Base-by-base conservation (phyloP, 2,797 vertebrate genomes). In the Pangasius macronema region DNA sequence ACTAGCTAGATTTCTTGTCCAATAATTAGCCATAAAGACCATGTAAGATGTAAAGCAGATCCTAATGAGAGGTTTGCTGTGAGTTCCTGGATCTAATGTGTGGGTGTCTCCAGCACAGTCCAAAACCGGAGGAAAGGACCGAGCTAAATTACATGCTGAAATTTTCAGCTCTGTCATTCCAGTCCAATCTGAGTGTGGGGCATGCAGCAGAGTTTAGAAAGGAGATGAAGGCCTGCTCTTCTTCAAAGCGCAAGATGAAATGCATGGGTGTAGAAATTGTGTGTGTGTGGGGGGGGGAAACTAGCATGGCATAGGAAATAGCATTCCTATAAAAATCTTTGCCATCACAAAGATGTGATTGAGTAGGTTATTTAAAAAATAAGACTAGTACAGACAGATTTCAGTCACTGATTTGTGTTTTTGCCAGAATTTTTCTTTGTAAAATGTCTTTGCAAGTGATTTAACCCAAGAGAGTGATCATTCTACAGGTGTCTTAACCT, bases 131-230 rank as follows among this genome's bases (percentile, higher is more conserved):
- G 75, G 57, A 85, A 76, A 76, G 22, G 63, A 61, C 33, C 14
- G 27, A 49, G 67, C 18, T 46, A 39, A 88, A 88, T 88, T 88
- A 85, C 67, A 88, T 55, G 76, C 82, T 63, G 55, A 39, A 63
- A 72, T 39, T 14, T 84, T 79, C n/a, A 36, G 49, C 46, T 81
- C 65, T 73, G n/a, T 88, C 36, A 87, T 84, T 85, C 39, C 65
- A 68, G 36, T 33, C n/a, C 30, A 27, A 11, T 61, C 79, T 59
- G 79, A 22, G 67, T 72, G 67, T 24, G 65, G 33, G 63, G 49
- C 30, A 39, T 36, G 61, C 30, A 20, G 46, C 65, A 16, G 2
- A 24, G 81, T 39, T 49, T 14, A 72, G 16, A 67, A 22, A 55
- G 22, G n/a, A 67, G 55, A 61, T 36, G 42, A 70, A 36, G n/a